Evolutionary conservation across 1,140 invertebrate genomes (phyloP), one percentile per base, ranked within the genome.

Genomic region (Anoplolepis gracilipes): DNA sequence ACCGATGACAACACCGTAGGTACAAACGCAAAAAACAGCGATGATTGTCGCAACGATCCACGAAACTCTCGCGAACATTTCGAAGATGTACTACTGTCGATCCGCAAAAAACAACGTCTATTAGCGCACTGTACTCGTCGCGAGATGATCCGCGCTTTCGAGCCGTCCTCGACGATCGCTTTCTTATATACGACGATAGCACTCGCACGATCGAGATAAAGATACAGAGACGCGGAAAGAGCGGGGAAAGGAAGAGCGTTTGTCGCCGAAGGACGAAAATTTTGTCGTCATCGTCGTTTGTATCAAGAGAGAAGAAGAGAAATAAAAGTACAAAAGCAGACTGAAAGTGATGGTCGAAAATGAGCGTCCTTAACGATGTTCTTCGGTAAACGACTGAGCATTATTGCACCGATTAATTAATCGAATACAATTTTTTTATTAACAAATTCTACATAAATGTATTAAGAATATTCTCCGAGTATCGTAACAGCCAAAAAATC

Each of bases 171-270:
- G 16, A 30, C 19, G 30, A 81, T 81, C 55, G 53, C 78, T 73
- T 82, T 82, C 78, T 73, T 82, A 82, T 82, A 82, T 82, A 82
- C 46, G 62, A 11, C 19, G 78, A 73, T 59, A 79, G 22, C 16
- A 69, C 33, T 33, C 67, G 36, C 33, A 19, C 13, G 55, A 82
- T 57, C 25, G 28, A 57, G 65, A 67, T 36, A 36, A 73, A 25
- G 46, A 79, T 67, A 39, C 42, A 46, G 42, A 19, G 53, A 4
- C n/a, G 42, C 1, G 30, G 10, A 3, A 59, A 72, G 53, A 73
- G 53, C n/a, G 67, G 53, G 36, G 67, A 42, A 72, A 73, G 65
- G 59, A 69, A 55, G 78, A 81, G 30, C 28, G 19, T 39, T 42
- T 30, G 22, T 28, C 7, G 25, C 8, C 13, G 78, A 82, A 82